A percentile compares a stretch with the other conserved stretches of the same genome.
These are phyloP conservation scores for Digitonthophagus gazella DNA, from an alignment of 2,888 invertebrate genomes.

Conservation along the genomic window DNA sequence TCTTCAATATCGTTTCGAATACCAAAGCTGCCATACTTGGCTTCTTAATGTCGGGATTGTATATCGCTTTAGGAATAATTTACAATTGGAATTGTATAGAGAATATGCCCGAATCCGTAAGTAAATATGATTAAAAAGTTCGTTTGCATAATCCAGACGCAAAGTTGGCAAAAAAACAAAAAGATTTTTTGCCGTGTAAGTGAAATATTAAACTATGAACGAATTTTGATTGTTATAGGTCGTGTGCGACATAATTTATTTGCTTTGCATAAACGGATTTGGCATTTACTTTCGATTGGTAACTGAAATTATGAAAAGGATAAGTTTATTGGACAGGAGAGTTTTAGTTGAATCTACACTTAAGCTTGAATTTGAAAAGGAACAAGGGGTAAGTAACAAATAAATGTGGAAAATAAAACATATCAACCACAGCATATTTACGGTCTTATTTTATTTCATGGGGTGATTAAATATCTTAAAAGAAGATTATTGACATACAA, in stretches of 20 bases:
- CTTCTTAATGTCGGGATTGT: slow-evolving; percentile 63
- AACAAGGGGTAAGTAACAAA: slow-evolving; percentile 68
- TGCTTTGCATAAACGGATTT: slow-evolving; percentile 73
- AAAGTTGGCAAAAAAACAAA: no score
- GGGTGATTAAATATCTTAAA: no score
- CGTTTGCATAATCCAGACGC: background rate
- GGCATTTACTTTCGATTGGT: slow-evolving; percentile 87
- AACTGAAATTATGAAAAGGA: slow-evolving; percentile 82
- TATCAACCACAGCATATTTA: background rate
- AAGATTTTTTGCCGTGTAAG: no score
- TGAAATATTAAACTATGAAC: slow-evolving; percentile 1
- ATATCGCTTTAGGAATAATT: slow-evolving; percentile 62
- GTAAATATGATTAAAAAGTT: background rate
- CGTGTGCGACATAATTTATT: slow-evolving; percentile 67
- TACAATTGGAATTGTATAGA: slow-evolving; percentile 40
- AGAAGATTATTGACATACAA: no score
- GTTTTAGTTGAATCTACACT: slow-evolving; percentile 81
- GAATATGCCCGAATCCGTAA: background rate
- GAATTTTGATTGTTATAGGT: slow-evolving; percentile 31
- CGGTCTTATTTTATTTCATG: background rate
- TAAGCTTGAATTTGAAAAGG: slow-evolving; percentile 76
- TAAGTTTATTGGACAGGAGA: slow-evolving; percentile 83
- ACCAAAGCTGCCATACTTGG: slow-evolving; percentile 70
- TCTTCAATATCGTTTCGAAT: slow-evolving; percentile 76
- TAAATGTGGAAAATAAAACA: background rate